Conservation (phyloP, 35 echinoderm and acorn worm genomes). For the Eucidaris tribuloides region DNA sequence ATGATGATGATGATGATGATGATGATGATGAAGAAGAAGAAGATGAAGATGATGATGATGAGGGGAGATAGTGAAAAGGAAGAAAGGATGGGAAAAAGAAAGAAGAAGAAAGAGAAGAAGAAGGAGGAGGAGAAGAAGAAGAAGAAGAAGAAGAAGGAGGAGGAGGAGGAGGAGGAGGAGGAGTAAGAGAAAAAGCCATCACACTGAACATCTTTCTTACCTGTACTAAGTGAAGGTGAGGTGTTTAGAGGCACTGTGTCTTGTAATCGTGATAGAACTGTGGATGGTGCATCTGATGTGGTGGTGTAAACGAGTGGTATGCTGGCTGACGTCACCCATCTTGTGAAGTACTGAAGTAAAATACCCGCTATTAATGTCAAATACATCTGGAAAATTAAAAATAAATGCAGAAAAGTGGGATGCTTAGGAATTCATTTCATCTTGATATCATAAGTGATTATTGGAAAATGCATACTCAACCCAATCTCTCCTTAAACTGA, state of each 20-base stretch:
- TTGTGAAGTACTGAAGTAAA: slow-evolving; percentile 19
- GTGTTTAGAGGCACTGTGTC: neutral
- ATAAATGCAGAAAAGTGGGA: too few species aligned
- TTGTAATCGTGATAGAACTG: neutral
- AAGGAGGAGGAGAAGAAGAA: too few species aligned
- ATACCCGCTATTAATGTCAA: slow-evolving; percentile 26
- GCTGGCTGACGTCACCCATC: slow-evolving; percentile 12
- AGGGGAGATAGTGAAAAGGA: neutral
- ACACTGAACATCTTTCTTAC: neutral
- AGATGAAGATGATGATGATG: neutral
- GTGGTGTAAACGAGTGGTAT: neutral
- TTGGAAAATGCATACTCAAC: too few species aligned
- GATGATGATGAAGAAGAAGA: neutral
- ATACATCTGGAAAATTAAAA: neutral
- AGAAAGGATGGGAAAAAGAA: too few species aligned
- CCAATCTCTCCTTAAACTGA: too few species aligned
- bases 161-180: neutral
- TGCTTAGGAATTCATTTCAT: too few species aligned
- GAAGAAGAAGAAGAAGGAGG: neutral
- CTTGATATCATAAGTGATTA: too few species aligned
- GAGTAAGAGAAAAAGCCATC: too few species aligned
- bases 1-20: neutral
- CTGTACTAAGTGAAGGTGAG: neutral
- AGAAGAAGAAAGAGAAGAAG: neutral
- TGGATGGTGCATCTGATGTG: neutral